phyloP scores from a whole-genome alignment of 2,888 invertebrate genomes.

The Lutraria lutraria region DNA sequence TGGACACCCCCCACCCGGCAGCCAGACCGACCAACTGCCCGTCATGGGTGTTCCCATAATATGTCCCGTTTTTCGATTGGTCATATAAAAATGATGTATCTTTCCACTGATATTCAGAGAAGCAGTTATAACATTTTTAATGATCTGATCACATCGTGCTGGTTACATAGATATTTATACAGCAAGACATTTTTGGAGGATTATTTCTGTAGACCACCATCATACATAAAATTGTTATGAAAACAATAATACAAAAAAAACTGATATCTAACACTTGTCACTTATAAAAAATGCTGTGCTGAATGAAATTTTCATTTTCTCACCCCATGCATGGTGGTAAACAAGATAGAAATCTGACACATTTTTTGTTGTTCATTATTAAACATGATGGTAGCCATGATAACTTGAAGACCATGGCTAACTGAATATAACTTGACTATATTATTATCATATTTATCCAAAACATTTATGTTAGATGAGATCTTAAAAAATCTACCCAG shows the following conservation, averaged over 20 bases:
- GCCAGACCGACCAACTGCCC: too few species aligned
- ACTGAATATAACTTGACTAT: background rate
- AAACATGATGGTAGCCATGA: background rate
- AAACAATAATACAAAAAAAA: slow-evolving; percentile 18
- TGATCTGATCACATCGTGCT: background rate
- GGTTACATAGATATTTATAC: background rate
- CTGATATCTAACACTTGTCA: slow-evolving; percentile 2
- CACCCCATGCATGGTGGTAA: background rate
- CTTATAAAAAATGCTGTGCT: background rate
- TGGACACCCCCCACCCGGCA: too few species aligned
- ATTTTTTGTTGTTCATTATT: slow-evolving; percentile 13
- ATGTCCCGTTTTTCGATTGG: too few species aligned
- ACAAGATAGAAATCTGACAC: background rate
- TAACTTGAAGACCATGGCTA: background rate
- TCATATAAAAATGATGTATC: too few species aligned
- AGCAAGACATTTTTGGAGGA: background rate
- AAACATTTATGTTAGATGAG: background rate
- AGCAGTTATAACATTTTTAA: background rate
- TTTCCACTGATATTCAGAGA: background rate
- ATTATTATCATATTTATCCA: background rate
- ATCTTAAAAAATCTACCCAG: background rate
- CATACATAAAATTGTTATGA: slow-evolving; percentile 15
- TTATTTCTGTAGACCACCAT: background rate
- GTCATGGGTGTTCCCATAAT: too few species aligned
- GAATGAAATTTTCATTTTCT: slow-evolving; percentile 4